A percentile compares a stretch with the other conserved stretches of the same genome.
Conservation (phyloP, 2,113 vertebrate genomes). For the Urocitellus parryii region DNA sequence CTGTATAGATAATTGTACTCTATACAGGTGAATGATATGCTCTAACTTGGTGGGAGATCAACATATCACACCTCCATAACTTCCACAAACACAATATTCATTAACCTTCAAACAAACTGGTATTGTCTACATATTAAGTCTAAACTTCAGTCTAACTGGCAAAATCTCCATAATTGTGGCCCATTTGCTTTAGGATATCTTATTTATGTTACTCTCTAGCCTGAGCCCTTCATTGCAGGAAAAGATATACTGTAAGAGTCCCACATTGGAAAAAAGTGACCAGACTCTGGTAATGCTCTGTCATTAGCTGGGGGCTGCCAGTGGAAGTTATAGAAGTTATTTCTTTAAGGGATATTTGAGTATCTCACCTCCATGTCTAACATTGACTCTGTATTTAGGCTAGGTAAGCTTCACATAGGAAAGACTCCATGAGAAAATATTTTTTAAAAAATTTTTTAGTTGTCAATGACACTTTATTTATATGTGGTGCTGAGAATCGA, state of each 20-base stretch:
- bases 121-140: not conserved
- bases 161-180: not conserved
- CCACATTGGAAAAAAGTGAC: not conserved
- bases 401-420: not conserved
- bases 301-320: not conserved
- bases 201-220: not conserved
- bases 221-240: not conserved
- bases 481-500: no score
- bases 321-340: not conserved
- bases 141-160: not conserved
- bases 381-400: not conserved
- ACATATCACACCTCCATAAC: not conserved
- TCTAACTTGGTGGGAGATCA: not conserved
- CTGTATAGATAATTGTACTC: not conserved
- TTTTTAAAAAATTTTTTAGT: not conserved
- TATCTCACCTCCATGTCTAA: not conserved
- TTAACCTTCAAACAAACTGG: not conserved
- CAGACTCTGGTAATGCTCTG: not conserved
- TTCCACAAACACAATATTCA: not conserved
- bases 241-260: not conserved
- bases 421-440: not conserved
- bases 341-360: not conserved
- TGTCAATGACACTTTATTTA: no score
- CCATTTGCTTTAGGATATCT: not conserved
- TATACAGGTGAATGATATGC: not conserved